phyloP scores from a whole-genome alignment of 53 echinoderm and acorn worm species.

The Hippasteria phrygiana region DNA sequence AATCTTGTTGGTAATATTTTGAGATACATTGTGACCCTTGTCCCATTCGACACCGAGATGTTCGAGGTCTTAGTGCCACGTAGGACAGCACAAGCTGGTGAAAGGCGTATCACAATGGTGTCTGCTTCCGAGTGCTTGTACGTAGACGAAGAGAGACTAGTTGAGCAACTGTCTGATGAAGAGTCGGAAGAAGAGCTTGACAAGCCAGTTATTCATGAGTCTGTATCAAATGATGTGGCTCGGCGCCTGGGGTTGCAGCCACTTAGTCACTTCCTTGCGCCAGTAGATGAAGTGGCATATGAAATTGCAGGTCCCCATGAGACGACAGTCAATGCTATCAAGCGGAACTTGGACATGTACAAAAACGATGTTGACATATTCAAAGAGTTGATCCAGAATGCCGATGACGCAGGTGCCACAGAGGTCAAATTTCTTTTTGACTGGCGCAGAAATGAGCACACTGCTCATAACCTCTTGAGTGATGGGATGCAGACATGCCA shows the following conservation, averaged over 20 bases:
- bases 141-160: conserved; percentile 59
- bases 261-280: conserved; percentile 63
- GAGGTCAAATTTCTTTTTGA: conserved; percentile 92
- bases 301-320: conserved; percentile 65
- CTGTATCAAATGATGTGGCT: conserved; percentile 53
- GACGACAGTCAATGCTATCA: conserved; percentile 59
- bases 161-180: conserved; percentile 26
- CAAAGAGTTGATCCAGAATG: conserved; percentile 96
- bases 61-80: conserved; percentile 41
- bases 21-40: conserved; percentile 16
- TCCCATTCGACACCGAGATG: neutral
- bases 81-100: neutral
- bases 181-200: conserved; percentile 11
- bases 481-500: conserved; percentile 84
- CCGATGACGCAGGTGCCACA: conserved; percentile 88
- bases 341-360: conserved; percentile 67
- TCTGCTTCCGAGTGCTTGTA: conserved; percentile 42
- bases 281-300: conserved; percentile 53
- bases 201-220: conserved; percentile 60
- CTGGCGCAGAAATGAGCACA: conserved; percentile 72
- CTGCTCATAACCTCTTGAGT: conserved; percentile 58
- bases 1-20: conserved; percentile 51
- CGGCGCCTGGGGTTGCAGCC: conserved; percentile 45
- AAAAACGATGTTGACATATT: conserved; percentile 65
- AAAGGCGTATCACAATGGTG: neutral